phyloP scores from a whole-genome alignment of 2,797 vertebrate species.

The Anas capensis region DNA sequence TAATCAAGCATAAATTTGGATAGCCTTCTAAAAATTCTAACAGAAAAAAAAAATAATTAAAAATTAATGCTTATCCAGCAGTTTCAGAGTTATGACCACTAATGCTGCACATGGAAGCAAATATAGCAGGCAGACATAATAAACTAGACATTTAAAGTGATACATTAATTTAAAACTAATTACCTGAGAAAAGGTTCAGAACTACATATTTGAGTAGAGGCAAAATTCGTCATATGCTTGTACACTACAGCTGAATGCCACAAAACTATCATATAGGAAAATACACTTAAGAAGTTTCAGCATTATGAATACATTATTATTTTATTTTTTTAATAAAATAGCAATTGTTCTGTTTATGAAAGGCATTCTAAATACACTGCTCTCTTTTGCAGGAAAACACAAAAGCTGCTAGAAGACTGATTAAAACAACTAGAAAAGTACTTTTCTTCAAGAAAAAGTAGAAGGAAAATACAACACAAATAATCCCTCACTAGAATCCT shows the following conservation, averaged over 20 bases:
- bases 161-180: neutral
- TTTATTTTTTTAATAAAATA: neutral
- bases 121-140: neutral
- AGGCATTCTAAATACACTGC: neutral
- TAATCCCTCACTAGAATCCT: neutral
- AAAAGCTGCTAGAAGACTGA: neutral
- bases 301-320: neutral
- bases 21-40: neutral
- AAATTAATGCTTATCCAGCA: neutral
- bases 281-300: neutral
- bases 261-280: neutral
- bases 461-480: neutral
- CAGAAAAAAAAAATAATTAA: neutral
- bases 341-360: neutral
- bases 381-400: neutral
- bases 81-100: neutral
- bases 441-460: neutral
- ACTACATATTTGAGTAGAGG: neutral
- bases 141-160: neutral
- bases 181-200: neutral
- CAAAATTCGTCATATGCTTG: neutral
- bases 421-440: neutral
- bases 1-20: neutral
- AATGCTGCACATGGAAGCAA: neutral
- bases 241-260: neutral